These are phyloP conservation scores for Parelbella ahira DNA, from an alignment of 2,888 invertebrate genomes.

Conservation along the genomic window DNA sequence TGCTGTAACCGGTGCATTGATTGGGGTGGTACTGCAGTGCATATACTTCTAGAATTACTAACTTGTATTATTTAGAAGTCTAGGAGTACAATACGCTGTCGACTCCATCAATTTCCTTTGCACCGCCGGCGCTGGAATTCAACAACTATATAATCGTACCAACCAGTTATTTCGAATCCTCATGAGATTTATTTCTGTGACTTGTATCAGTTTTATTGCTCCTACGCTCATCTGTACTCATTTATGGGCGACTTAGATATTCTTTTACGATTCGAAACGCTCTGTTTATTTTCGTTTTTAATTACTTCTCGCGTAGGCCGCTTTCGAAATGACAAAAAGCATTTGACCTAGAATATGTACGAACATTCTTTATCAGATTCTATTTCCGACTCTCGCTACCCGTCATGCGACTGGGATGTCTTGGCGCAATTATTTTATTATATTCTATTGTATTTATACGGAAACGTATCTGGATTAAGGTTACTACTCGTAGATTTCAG, in stretches of 20 bases:
- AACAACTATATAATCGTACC: conserved; percentile 13
- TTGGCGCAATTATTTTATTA: conserved; percentile 17
- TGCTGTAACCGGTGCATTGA: too few relatives aligned
- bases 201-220: conserved; percentile 76
- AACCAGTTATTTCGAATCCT: conserved; percentile 48
- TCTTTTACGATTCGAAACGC: conserved; percentile 77
- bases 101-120: too few relatives aligned
- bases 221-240: conserved; percentile 75
- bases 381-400: conserved; percentile 14
- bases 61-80: too few relatives aligned
- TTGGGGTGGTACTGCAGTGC: too few relatives aligned
- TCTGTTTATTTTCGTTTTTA: conserved; percentile 81
- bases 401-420: conserved; percentile 17
- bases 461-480: too few relatives aligned
- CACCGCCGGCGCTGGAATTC: neutral
- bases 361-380: conserved; percentile 22
- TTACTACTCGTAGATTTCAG: too few relatives aligned
- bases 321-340: conserved; percentile 69
- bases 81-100: too few relatives aligned
- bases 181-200: conserved; percentile 76
- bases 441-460: conserved; percentile 17
- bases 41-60: too few relatives aligned
- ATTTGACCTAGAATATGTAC: conserved; percentile 44
- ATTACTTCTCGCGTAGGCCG: conserved; percentile 75
- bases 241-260: conserved; percentile 77